phyloP scores from a whole-genome alignment of 2,113 vertebrate species.

The Cavia aperea region DNA sequence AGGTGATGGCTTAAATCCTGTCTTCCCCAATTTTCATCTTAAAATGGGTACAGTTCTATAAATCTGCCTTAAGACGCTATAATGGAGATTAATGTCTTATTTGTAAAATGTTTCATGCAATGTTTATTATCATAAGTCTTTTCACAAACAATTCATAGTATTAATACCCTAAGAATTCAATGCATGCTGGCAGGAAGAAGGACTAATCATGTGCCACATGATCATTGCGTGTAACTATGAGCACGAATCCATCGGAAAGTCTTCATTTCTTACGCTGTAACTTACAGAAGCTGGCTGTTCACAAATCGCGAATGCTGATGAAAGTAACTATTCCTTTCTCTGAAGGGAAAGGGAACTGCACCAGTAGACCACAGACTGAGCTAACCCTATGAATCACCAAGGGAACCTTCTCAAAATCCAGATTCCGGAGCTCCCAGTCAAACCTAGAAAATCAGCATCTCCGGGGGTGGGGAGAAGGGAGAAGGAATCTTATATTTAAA shows the following conservation, averaged over 20 bases:
- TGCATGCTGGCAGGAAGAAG: background rate
- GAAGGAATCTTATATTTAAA: constrained; percentile 35
- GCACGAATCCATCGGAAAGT: background rate
- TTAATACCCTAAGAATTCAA: background rate
- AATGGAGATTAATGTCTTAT: background rate
- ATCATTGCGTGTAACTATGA: background rate
- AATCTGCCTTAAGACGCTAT: background rate
- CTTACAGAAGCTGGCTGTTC: background rate
- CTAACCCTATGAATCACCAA: constrained; percentile 13
- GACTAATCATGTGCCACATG: background rate
- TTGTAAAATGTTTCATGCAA: background rate
- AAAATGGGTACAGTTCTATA: background rate
- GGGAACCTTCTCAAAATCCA: constrained; percentile 36
- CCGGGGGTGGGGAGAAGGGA: constrained; percentile 17
- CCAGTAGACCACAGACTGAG: background rate
- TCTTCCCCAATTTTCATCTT: background rate
- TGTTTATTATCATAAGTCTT: background rate
- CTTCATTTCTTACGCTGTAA: background rate
- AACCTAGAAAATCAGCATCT: constrained; percentile 27
- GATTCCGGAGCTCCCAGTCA: constrained; percentile 26
- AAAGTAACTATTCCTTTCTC: background rate
- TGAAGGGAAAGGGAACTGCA: background rate
- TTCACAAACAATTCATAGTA: background rate
- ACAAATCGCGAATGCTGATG: background rate
- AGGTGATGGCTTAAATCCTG: background rate